Base-by-base conservation (phyloP, 2,888 invertebrate genomes). In the Eustalomyia histrio region DNA sequence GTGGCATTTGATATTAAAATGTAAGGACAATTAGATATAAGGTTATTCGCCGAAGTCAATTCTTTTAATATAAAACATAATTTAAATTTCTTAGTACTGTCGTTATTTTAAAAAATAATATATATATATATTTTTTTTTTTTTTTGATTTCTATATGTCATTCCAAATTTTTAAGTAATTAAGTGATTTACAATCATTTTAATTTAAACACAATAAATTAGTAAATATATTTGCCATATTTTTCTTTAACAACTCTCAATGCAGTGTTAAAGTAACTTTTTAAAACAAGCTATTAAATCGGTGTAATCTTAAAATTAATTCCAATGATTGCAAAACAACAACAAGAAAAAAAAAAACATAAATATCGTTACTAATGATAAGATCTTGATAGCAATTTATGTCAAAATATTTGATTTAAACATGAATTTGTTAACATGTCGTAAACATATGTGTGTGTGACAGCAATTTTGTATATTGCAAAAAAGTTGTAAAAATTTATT, bases 401-500 rank as follows among this genome's bases (percentile, higher is more conserved):
- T 81, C 81, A 81, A 81, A 81, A 81, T 81, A 78, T 81, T 81
- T 81, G 81, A 81, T 81, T 81, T 81, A 81, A 81, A 81, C 81
- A 81, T 81, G 81, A 78, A 78, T 78, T 81, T 81, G 81, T 81
- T 81, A 81, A 81, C 81, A 81, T 78, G 74, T 79, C 72, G 78
- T 79, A 63, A 79, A 79, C 78, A 78, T 55, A 79, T 73, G 78
- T 79, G 78, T 78, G 78, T 79, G 72, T 79, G 78, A 79, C 78
- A 79, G 78, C 72, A 63, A 73, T 79, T 79, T 79, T 69, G 79
- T 74, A 55, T 53, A 47, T 10, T 61, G 52, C 24, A 43, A 7
- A 65, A 52, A 29, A 29, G 7, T 6, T 29, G 4, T 21, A 57
- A 35, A 53, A 55, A 12, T 12, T n/a, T n/a, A 39, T n/a, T n/a